Conservation (phyloP, 2,113 vertebrate genomes). For the Neofelis nebulosa region DNA sequence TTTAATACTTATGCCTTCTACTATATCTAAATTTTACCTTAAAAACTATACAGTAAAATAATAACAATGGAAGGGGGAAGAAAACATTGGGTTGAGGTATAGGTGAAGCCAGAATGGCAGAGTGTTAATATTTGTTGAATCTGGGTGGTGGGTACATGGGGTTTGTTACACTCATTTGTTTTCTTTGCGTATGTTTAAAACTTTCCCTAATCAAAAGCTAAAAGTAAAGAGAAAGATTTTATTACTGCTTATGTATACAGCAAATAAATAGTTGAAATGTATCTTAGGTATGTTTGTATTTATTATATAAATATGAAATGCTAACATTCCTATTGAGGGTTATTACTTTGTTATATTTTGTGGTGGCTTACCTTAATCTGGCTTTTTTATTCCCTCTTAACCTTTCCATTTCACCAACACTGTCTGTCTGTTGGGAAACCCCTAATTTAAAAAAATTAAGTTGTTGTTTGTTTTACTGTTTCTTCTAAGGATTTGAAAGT, state of each 20-base stretch:
- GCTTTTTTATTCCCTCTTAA: conserved; percentile 13
- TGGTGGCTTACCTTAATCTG: neutral
- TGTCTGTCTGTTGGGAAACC: conserved; percentile 43
- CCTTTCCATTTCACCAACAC: neutral
- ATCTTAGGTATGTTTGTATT: conserved; percentile 42
- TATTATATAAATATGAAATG: conserved; percentile 51
- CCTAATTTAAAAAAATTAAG: neutral
- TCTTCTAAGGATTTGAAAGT: conserved; percentile 14
- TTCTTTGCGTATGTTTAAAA: conserved; percentile 6
- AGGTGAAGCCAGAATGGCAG: neutral
- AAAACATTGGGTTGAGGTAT: neutral
- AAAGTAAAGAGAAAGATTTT: conserved; percentile 9
- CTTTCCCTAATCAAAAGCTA: conserved; percentile 34
- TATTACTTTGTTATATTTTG: accelerated
- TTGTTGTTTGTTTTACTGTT: neutral
- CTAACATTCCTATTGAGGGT: conserved; percentile 57
- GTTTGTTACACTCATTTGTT: neutral
- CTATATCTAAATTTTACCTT: neutral
- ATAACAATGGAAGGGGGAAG: neutral
- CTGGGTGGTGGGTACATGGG: neutral
- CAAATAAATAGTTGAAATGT: conserved; percentile 28
- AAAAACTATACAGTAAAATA: neutral
- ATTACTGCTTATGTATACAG: neutral
- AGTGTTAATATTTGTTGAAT: neutral
- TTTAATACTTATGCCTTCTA: neutral